Percentiles rank a stretch among this genome's conserved stretches.
Conservation (phyloP, 2,113 vertebrate species). For the Lepus europaeus region DNA sequence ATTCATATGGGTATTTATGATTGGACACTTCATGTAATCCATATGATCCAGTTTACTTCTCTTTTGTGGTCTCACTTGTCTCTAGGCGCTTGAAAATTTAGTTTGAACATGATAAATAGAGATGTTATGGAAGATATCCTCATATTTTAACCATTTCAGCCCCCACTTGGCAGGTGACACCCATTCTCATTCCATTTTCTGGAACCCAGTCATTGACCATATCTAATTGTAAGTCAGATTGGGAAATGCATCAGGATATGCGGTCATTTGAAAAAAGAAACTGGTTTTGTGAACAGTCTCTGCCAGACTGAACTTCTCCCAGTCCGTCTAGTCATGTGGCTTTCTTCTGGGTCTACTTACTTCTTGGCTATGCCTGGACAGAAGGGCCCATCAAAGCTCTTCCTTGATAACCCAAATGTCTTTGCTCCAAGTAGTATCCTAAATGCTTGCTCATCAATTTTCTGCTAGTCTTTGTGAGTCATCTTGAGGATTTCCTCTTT, state of each 20-base stretch:
- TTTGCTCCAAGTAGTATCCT: not conserved
- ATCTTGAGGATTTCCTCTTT: not conserved
- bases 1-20: not conserved
- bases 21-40: not conserved
- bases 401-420: not conserved
- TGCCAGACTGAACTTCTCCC: not conserved
- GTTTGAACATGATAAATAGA: not conserved
- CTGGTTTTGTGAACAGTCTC: not conserved
- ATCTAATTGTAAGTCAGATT: not conserved
- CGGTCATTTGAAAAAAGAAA: not conserved
- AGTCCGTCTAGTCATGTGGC: not conserved
- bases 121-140: not conserved
- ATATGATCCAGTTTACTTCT: not conserved
- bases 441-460: not conserved
- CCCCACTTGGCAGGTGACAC: not conserved
- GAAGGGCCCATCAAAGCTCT: not conserved
- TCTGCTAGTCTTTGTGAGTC: not conserved
- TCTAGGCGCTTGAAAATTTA: not conserved
- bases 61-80: not conserved
- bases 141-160: not conserved
- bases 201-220: not conserved
- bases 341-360: not conserved
- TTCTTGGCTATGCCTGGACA: not conserved
- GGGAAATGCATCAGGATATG: not conserved
- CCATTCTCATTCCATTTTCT: not conserved